Evolutionary conservation across 2,888 invertebrate genomes (phyloP).

Genomic region (Yponomeuta evonymella): DNA sequence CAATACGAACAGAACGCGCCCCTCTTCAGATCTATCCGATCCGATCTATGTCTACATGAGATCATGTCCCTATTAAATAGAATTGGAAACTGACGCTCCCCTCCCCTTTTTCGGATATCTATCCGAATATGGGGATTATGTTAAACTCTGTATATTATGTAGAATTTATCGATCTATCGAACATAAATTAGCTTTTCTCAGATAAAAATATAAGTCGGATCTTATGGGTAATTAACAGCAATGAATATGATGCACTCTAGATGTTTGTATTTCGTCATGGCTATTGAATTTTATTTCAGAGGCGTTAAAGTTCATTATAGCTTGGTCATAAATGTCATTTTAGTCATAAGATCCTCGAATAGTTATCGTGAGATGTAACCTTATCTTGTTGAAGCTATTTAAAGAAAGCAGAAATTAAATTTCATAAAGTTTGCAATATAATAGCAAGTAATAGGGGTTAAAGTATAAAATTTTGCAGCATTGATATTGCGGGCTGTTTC

Average conservation of each 20-base stretch:
- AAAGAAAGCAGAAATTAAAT: conserved; percentile 11
- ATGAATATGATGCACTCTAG: not conserved
- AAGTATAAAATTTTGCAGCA: no score
- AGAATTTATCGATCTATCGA: not conserved
- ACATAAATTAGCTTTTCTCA: not conserved
- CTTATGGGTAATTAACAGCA: not conserved
- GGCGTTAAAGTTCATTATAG: not conserved
- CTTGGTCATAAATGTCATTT: not conserved
- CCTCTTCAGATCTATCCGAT: no score
- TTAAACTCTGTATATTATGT: no score
- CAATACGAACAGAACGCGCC: no score
- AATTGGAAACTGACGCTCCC: no score
- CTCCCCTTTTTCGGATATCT: no score
- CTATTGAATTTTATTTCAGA: not conserved
- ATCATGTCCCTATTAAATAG: no score
- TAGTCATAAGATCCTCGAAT: not conserved
- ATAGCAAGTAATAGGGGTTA: no score
- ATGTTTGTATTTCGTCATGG: not conserved
- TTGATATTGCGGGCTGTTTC: no score
- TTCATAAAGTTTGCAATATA: conserved; percentile 16
- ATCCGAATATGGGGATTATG: no score
- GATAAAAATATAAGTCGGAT: not conserved
- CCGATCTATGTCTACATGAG: no score
- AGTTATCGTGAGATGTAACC: not conserved
- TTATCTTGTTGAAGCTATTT: conserved; percentile 1